phyloP scores from a whole-genome alignment of 2,888 invertebrate species.

The Malachius bipustulatus region DNA sequence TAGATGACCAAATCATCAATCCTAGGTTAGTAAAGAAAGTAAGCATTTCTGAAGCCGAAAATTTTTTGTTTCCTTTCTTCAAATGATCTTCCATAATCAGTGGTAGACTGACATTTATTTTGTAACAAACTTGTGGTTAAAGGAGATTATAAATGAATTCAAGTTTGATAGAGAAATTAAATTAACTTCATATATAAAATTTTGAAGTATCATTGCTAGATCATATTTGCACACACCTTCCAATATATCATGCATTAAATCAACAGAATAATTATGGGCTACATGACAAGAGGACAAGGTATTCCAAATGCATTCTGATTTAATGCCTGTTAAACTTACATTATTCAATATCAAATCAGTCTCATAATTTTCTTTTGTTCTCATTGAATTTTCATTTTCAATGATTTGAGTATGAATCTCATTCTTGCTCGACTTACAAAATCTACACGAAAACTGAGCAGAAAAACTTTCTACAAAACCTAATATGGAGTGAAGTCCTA shows the following conservation, averaged over 20 bases:
- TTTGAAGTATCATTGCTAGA: constrained; percentile 19
- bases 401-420: background rate
- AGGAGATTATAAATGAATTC: constrained; percentile 12
- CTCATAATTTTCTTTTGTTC: constrained; percentile 5
- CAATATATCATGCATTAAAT: constrained; percentile 26
- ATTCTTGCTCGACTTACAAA: constrained; percentile 19
- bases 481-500: constrained; percentile 19
- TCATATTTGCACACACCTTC: constrained; percentile 23
- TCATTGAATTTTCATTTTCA: background rate
- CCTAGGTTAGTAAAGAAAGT: too few species aligned
- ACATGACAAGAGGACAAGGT: constrained; percentile 20
- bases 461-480: constrained; percentile 22
- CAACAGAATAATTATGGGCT: constrained; percentile 21
- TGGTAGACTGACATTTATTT: too few species aligned
- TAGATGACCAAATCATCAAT: too few species aligned
- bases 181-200: constrained; percentile 14
- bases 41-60: too few species aligned
- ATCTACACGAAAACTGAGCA: constrained; percentile 20
- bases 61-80: too few species aligned
- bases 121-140: too few species aligned
- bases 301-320: constrained; percentile 22
- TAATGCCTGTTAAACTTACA: constrained; percentile 16
- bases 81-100: too few species aligned
- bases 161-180: constrained; percentile 13
- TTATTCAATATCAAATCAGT: constrained; percentile 8